These are phyloP conservation scores for Rhagoletis pomonella DNA, from an alignment of 1,140 invertebrate species.

Conservation along the genomic window DNA sequence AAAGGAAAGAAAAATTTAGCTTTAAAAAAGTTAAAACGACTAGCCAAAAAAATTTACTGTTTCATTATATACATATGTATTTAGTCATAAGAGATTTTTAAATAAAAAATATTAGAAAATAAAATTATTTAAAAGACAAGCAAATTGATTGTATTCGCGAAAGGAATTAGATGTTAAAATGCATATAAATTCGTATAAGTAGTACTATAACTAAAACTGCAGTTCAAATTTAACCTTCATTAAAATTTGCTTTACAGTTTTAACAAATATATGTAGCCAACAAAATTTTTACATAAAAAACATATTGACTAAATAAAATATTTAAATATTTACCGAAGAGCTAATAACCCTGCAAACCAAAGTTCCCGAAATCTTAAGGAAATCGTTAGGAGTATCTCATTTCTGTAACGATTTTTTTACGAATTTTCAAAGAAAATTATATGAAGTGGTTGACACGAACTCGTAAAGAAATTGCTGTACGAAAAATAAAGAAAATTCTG, in stretches of 20 bases:
- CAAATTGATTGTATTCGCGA: background rate
- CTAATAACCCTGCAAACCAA: background rate
- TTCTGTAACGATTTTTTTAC: too few relatives aligned
- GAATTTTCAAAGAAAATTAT: too few relatives aligned
- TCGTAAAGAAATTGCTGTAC: too few relatives aligned
- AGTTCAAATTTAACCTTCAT: conserved; percentile 22
- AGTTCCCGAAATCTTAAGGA: too few relatives aligned
- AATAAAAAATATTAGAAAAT: background rate
- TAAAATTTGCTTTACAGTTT: background rate
- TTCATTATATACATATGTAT: background rate
- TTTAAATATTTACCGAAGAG: background rate
- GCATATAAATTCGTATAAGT: too few relatives aligned
- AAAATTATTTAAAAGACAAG: background rate
- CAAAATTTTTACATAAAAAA: background rate
- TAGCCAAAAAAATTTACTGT: conserved; percentile 11
- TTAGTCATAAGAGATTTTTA: background rate
- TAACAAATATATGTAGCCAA: too few relatives aligned
- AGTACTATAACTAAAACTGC: too few relatives aligned
- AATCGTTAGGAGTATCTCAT: too few relatives aligned
- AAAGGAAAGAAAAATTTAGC: background rate
- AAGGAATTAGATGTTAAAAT: background rate
- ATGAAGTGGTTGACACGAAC: too few relatives aligned
- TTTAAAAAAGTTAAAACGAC: background rate
- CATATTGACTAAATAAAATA: background rate
- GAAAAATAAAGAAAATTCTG: too few relatives aligned